These are phyloP conservation scores for Sakesphorus luctuosus DNA, from an alignment of 2,113 vertebrate species.

Conservation along the genomic window DNA sequence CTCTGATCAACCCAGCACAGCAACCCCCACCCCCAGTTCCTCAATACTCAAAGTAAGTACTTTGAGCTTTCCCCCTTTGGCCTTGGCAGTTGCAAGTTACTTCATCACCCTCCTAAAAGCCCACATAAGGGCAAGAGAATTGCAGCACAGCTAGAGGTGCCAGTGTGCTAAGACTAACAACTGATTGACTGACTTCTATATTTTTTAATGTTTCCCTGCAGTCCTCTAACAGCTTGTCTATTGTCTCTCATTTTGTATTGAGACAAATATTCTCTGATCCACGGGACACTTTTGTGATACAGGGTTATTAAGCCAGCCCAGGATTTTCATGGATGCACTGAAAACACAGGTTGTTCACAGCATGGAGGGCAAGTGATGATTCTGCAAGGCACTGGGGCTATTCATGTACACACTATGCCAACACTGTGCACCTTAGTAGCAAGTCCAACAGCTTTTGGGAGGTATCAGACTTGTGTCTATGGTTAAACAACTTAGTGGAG, in stretches of 20 bases:
- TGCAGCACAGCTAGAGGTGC: not conserved
- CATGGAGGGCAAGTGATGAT: not conserved
- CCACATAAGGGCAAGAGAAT: not conserved
- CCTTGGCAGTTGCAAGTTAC: not conserved
- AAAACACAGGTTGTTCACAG: not conserved
- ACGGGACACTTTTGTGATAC: not conserved
- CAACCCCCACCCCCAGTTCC: not conserved
- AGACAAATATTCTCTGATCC: not conserved
- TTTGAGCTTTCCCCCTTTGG: not conserved
- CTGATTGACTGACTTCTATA: not conserved
- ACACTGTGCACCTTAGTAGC: not conserved
- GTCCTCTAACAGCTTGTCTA: not conserved
- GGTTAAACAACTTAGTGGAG: not conserved
- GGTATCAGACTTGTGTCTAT: not conserved
- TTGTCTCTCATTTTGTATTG: not conserved
- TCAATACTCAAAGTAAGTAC: not conserved
- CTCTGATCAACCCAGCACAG: not conserved
- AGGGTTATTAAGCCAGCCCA: not conserved
- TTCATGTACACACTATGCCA: not conserved
- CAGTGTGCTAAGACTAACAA: not conserved
- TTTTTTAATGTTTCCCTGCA: not conserved
- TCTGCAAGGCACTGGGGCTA: rapidly evolving
- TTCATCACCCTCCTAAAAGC: not conserved
- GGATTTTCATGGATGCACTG: not conserved
- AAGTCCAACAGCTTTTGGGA: not conserved